These are phyloP conservation scores for Oscheius sp. DNA, from an alignment of 2,888 invertebrate genomes.

Conservation along the genomic window DNA sequence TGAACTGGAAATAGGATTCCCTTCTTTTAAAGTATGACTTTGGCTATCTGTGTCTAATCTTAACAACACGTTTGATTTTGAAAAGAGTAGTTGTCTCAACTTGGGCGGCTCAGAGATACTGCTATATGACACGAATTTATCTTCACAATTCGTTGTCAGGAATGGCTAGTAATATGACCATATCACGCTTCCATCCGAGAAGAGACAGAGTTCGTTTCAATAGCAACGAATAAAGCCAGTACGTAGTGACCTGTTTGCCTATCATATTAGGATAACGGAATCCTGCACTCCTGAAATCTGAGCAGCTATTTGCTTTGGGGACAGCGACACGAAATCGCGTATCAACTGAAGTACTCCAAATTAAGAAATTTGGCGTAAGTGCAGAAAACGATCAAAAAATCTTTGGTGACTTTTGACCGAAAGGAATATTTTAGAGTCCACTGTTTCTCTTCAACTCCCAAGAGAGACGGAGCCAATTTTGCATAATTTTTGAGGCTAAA, in stretches of 20 bases:
- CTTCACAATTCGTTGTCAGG: neutral
- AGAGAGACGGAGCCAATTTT: neutral
- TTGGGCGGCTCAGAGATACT: neutral
- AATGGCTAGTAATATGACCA: neutral
- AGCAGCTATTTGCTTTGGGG: constrained; percentile 25
- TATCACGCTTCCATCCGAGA: constrained; percentile 7
- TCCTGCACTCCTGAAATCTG: constrained; percentile 35
- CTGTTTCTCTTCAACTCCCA: neutral
- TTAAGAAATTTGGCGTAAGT: no score
- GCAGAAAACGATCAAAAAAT: neutral
- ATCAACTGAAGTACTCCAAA: constrained; percentile 2
- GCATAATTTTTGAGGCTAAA: neutral
- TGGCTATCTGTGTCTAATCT: no score
- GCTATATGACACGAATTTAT: neutral
- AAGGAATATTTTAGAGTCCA: neutral
- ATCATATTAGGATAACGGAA: constrained; percentile 35
- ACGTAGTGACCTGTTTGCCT: constrained; percentile 11
- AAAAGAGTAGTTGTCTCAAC: no score
- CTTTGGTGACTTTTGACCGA: neutral
- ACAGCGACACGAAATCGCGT: constrained; percentile 33
- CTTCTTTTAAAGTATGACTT: no score
- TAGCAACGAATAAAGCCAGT: neutral
- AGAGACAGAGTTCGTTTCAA: neutral
- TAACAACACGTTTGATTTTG: no score
- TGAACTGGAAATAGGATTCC: neutral